Percentiles rank a stretch among this genome's conserved stretches.
Conservation (phyloP, 1,140 invertebrate species). For the Trichonephila clavipes region DNA sequence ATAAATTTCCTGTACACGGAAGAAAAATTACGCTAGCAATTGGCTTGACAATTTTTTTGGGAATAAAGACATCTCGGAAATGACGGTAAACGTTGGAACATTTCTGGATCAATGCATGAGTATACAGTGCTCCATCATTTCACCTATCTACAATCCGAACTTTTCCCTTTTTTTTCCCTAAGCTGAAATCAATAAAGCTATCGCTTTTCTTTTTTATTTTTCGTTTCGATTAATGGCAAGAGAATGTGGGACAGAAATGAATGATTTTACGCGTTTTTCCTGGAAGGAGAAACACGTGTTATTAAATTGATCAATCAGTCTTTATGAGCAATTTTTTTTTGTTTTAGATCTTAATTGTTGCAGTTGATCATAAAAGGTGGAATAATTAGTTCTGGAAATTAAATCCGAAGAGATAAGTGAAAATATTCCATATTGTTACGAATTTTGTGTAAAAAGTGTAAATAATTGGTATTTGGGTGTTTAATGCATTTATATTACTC, state of each 20-base stretch:
- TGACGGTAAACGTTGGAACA: background rate
- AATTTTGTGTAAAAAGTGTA: too few species aligned
- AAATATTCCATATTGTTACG: too few species aligned
- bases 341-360: too few species aligned
- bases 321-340: too few species aligned
- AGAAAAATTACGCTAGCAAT: background rate
- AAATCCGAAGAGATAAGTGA: too few species aligned
- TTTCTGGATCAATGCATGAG: slow-evolving; percentile 12
- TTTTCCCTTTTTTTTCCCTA: background rate
- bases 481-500: too few species aligned
- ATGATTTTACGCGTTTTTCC: background rate
- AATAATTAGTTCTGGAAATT: too few species aligned
- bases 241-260: background rate
- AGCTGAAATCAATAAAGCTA: slow-evolving; percentile 16
- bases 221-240: background rate
- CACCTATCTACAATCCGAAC: background rate
- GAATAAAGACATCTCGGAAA: background rate
- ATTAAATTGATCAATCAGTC: too few species aligned
- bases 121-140: background rate
- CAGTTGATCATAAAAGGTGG: too few species aligned
- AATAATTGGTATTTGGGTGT: too few species aligned
- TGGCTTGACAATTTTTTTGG: slow-evolving; percentile 1
- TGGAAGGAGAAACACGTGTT: too few species aligned
- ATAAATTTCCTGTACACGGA: background rate
- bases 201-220: background rate